phyloP scores from a whole-genome alignment of 2,113 vertebrate genomes.

The Gadus chalcogrammus region DNA sequence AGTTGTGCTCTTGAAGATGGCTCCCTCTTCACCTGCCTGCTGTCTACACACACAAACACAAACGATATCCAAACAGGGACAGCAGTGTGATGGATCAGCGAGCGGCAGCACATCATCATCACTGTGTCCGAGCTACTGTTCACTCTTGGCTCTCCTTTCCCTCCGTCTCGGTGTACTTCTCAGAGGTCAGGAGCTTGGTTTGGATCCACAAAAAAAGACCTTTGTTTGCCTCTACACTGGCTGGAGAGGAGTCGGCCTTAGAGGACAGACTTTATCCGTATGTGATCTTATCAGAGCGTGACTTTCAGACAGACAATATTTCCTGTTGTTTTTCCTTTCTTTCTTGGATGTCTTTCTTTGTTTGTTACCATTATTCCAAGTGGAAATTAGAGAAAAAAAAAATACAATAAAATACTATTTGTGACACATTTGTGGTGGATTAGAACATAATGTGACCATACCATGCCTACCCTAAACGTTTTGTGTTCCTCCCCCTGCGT shows the following conservation, averaged over 20 bases:
- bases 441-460: slow-evolving; percentile 47
- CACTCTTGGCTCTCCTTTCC: slow-evolving; percentile 21
- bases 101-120: slow-evolving; percentile 16
- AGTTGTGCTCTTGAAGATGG: neutral
- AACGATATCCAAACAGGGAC: slow-evolving; percentile 29
- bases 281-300: slow-evolving; percentile 56
- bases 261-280: slow-evolving; percentile 46
- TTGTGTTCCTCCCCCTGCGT: slow-evolving; percentile 59
- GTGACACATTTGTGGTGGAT: slow-evolving; percentile 59
- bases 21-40: neutral
- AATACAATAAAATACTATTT: slow-evolving; percentile 56
- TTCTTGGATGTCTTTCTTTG: slow-evolving; percentile 53
- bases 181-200: slow-evolving; percentile 17
- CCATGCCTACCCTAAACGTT: slow-evolving; percentile 43
- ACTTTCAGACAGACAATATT: slow-evolving; percentile 58
- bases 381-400: slow-evolving; percentile 54
- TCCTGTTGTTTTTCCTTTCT: slow-evolving; percentile 45
- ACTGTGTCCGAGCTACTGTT: slow-evolving; percentile 2
- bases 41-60: neutral
- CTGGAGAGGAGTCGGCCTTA: slow-evolving; percentile 35
- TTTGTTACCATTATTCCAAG: slow-evolving; percentile 69
- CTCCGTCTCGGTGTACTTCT: slow-evolving; percentile 9
- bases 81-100: slow-evolving; percentile 15
- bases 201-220: slow-evolving; percentile 23
- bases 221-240: slow-evolving; percentile 12